phyloP scores from a whole-genome alignment of 1,140 invertebrate species.

The Limonius californicus region DNA sequence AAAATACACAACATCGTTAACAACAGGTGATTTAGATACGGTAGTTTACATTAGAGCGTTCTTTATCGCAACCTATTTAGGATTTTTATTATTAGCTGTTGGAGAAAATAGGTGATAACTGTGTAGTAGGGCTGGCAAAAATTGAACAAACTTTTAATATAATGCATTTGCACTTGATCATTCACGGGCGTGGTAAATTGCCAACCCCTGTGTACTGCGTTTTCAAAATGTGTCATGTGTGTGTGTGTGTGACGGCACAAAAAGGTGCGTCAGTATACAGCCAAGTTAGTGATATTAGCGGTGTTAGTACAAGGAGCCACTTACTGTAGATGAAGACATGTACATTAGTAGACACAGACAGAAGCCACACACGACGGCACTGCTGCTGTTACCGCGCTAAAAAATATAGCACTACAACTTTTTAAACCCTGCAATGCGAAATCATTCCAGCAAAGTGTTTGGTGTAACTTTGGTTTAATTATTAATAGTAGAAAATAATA shows the following conservation, averaged over 20 bases:
- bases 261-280: slow-evolving; percentile 4
- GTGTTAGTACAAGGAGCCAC: slow-evolving; percentile 41
- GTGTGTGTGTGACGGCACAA: background rate
- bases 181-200: too few species aligned
- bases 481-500: slow-evolving; percentile 44
- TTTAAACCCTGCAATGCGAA: slow-evolving; percentile 11
- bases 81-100: too few species aligned
- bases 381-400: slow-evolving; percentile 30
- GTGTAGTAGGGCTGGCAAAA: too few species aligned
- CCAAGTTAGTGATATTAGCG: background rate
- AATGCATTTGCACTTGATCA: too few species aligned
- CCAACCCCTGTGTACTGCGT: too few species aligned
- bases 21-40: too few species aligned
- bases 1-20: too few species aligned
- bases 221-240: too few species aligned
- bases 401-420: slow-evolving; percentile 32
- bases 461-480: slow-evolving; percentile 48
- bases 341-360: slow-evolving; percentile 46
- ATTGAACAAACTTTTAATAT: too few species aligned
- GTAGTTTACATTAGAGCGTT: too few species aligned
- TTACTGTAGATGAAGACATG: slow-evolving; percentile 44
- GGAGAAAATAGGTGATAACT: too few species aligned
- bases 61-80: too few species aligned
- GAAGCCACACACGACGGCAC: slow-evolving; percentile 40
- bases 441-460: slow-evolving; percentile 31